Percentiles rank a stretch among this genome's conserved stretches.
These are phyloP conservation scores for Gavia stellata DNA, from an alignment of 2,113 vertebrate species.

Conservation along the genomic window DNA sequence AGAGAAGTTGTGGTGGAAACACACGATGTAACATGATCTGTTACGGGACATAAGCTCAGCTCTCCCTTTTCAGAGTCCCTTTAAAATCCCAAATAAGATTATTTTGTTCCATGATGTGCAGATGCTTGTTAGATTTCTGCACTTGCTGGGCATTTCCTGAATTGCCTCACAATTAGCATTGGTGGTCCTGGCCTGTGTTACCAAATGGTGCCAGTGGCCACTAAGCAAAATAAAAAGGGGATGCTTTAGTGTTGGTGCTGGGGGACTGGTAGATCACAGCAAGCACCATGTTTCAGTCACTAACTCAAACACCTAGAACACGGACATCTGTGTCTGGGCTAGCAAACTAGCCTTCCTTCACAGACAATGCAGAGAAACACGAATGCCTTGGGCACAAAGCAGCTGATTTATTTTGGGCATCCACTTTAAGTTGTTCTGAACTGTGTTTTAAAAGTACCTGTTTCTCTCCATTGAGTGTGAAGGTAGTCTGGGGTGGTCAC, in stretches of 20 bases:
- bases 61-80: background rate
- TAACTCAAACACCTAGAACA: background rate
- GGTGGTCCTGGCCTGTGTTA: background rate
- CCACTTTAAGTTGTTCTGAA: background rate
- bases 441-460: background rate
- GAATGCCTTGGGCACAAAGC: background rate
- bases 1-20: background rate
- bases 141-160: background rate
- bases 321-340: background rate
- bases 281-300: background rate
- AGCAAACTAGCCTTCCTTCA: background rate
- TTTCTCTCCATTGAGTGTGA: background rate
- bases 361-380: background rate
- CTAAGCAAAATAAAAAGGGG: background rate
- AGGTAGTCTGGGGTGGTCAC: background rate
- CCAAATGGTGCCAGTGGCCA: background rate
- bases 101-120: background rate
- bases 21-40: background rate
- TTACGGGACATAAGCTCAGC: background rate
- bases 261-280: background rate
- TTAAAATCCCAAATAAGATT: background rate
- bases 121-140: background rate
- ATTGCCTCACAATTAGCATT: background rate
- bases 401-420: background rate
- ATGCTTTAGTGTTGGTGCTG: background rate